Evolutionary conservation across 2,113 vertebrate species (phyloP), one percentile per base, ranked within the genome.

Genomic region (Pleuronectes platessa): DNA sequence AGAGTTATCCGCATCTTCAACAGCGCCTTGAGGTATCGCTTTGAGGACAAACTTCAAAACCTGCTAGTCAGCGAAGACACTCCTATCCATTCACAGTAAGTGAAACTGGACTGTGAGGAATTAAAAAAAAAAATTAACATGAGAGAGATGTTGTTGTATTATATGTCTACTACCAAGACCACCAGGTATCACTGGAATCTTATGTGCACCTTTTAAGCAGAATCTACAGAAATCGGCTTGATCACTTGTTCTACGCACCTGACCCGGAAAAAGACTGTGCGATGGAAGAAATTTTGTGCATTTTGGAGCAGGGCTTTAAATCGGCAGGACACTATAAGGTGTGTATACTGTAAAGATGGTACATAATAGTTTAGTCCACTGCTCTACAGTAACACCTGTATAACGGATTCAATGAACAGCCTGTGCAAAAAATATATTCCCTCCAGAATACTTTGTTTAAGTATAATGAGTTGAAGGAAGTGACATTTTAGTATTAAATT

Each of bases 221-320:
- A 75, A 94, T 87, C 85, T 93, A 92, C 84, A 95, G 80, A 79
- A 92, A 92, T 68, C 91, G 88, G 78, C 77, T 95, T 76, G 95
- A 97, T 61, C 95, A 94, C 83, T 94, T 97, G 62, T 96, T 96
- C 91, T 95, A 96, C 58, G 49, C 93, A 9, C 79, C 91, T 68
- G 94, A 95, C 79, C 92, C 94, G 65, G 89, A 95, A 81, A 68
- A 79, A 71, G 67, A 79, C 23, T 64, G 83, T 64, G 93, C 94
- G 78, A 93, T 91, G 78, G 93, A 94, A 42, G 93, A 96, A 21
- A 87, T 96, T 64, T 82, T 96, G 3, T 72, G 89, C 45, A 92
- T 96, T 75, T 71, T 95, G 65, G 95, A 96, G 78, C 91, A 94
- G 69, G 95, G 94, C 54, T 97, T 97, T 79, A 90, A 91, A 86